A percentile compares a stretch with the other conserved stretches of the same genome.
These are phyloP conservation scores for Steinernema feltiae DNA, from an alignment of 1,140 invertebrate species.

Conservation along the genomic window DNA sequence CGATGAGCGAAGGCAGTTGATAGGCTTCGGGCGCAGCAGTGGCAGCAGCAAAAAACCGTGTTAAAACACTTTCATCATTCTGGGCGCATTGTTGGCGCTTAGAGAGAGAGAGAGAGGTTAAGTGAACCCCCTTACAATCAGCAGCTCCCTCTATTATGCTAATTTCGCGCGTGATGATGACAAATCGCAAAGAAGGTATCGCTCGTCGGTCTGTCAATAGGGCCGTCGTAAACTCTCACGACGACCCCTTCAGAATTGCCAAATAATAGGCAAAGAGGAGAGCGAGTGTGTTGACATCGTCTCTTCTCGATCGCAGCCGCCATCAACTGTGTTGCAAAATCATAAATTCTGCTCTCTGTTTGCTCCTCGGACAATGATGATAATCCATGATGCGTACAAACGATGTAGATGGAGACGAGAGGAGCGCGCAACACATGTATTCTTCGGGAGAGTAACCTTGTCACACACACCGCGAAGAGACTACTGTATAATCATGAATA, in stretches of 20 bases:
- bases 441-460: too few relatives aligned
- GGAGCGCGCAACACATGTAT: not conserved
- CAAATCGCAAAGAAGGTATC: not conserved
- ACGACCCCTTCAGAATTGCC: conserved; percentile 1
- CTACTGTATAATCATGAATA: not conserved
- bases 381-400: conserved; percentile 6
- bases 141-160: not conserved
- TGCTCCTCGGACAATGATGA: not conserved
- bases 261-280: not conserved
- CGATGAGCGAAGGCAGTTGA: not conserved
- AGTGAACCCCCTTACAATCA: not conserved
- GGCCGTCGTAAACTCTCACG: not conserved
- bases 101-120: too few relatives aligned
- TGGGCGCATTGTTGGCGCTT: too few relatives aligned
- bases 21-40: not conserved
- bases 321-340: conserved; percentile 6
- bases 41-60: too few relatives aligned
- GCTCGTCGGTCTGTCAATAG: conserved; percentile 10
- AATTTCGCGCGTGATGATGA: not conserved
- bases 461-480: not conserved
- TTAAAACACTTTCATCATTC: too few relatives aligned
- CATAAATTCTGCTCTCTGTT: conserved; percentile 2
- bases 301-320: not conserved
- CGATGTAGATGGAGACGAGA: too few relatives aligned
- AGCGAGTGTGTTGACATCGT: not conserved